Conservation (phyloP, 2,888 invertebrate species). For the Leptopilina syphax region DNA sequence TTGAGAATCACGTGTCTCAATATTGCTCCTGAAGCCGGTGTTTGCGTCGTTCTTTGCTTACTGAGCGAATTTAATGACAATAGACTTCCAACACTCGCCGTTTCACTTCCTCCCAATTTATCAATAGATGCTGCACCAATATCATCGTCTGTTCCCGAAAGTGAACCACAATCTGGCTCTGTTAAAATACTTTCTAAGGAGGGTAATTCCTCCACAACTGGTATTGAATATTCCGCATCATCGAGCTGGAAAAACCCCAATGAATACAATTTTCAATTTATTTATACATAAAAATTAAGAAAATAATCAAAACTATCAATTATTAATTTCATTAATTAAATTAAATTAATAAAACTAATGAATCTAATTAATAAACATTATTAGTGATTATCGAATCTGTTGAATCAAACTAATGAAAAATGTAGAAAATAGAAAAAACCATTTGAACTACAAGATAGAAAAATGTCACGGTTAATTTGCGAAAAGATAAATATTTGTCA, state of each 20-base stretch:
- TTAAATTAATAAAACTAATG: too few species aligned
- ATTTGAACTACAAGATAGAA: background rate
- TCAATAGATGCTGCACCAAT: constrained; percentile 67
- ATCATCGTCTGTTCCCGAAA: constrained; percentile 78
- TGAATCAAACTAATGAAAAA: constrained; percentile 28
- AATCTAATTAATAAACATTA: too few species aligned
- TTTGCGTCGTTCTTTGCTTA: constrained; percentile 73
- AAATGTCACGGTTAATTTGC: constrained; percentile 12
- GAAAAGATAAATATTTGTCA: background rate
- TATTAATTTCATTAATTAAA: too few species aligned
- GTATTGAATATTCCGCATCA: constrained; percentile 89
- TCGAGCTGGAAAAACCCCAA: constrained; percentile 81
- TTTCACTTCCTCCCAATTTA: constrained; percentile 77
- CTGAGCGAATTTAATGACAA: constrained; percentile 76
- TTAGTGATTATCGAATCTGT: too few species aligned
- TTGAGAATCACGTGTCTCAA: constrained; percentile 89
- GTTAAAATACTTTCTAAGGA: constrained; percentile 90
- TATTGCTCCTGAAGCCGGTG: constrained; percentile 80
- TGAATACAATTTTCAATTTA: too few species aligned
- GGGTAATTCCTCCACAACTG: constrained; percentile 85
- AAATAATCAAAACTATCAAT: too few species aligned
- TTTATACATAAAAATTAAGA: too few species aligned
- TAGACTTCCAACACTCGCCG: constrained; percentile 78
- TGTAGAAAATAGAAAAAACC: background rate
- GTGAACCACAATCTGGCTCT: constrained; percentile 84